These are phyloP conservation scores for Neuroterus valhalla DNA, from an alignment of 1,140 invertebrate species.

Conservation along the genomic window DNA sequence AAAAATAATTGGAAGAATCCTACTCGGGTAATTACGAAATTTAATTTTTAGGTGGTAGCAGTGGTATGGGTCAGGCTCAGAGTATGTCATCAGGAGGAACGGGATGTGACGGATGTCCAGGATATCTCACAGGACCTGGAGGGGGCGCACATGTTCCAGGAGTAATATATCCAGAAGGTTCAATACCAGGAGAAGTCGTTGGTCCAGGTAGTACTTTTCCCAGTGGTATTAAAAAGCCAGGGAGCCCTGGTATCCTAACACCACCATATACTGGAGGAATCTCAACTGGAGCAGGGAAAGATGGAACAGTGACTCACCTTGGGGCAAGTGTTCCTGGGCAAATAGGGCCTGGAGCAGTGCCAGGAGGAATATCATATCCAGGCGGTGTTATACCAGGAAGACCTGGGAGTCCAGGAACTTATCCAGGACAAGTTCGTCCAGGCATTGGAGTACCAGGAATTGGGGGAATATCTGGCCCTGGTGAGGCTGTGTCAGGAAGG, in stretches of 20 bases:
- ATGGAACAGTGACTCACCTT: constrained; percentile 12
- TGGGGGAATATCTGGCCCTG: not conserved
- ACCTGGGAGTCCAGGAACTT: not conserved
- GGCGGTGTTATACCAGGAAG: constrained; percentile 18
- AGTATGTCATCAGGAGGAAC: constrained; percentile 76
- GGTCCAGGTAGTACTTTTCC: not conserved
- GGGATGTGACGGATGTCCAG: constrained; percentile 71
- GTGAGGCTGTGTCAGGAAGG: not conserved
- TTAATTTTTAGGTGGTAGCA: constrained; percentile 77
- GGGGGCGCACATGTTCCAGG: not conserved
- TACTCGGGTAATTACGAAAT: too few species aligned
- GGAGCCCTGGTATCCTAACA: too few species aligned
- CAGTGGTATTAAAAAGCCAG: not conserved
- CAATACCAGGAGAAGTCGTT: not conserved
- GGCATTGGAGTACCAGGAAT: not conserved
- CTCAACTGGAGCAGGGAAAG: not conserved
- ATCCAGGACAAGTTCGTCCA: not conserved
- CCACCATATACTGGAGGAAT: not conserved
- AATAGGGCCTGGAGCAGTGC: not conserved
- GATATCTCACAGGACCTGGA: constrained; percentile 43
- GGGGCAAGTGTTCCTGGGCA: not conserved
- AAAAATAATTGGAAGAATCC: not conserved
- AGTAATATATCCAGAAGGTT: not conserved
- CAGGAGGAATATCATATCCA: constrained; percentile 23
- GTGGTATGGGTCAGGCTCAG: constrained; percentile 88